Evolutionary conservation across 2,888 invertebrate genomes (phyloP), one percentile per base, ranked within the genome.

Genomic region (Oligia strigilis): DNA sequence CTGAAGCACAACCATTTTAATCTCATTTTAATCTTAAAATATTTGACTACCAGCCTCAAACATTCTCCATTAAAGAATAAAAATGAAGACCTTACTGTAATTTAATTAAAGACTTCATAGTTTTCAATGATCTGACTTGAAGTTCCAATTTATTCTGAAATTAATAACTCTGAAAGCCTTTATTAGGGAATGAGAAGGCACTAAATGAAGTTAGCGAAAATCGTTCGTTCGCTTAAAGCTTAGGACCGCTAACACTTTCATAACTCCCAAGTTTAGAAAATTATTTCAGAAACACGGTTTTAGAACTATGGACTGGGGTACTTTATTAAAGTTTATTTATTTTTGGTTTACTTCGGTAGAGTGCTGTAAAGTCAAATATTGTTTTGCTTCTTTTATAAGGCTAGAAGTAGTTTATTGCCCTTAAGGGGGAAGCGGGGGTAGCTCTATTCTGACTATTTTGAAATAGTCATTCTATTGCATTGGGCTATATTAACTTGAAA

Each of bases 151-250:
- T 79, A 80, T 80, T 77, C 49, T 66, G 46, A 82, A 80, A 89
- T 80, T 83, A 78, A 83, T 84, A 79, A 86, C 73, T 84, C 77
- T 79, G 8, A 62, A 85, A 86, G 80, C 80, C 62, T 70, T 82
- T 87, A 86, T 85, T 89, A 79, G 66, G 64, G 72, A 55, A 81
- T 80, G 76, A 88, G 85, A 77, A 71, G 72, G 74, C 69, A 78
- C 74, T 80, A 77, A 87, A 78, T 70, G 65, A 77, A 83, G 72
- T 77, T 66, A 23, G 43, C 64, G 55, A 81, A 76, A 83, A 81
- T 83, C 72, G 78, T 58, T 78, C 65, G 52, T 65, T 65, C 66
- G 65, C 69, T 75, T 70, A 86, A 80, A 78, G 69, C 55, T 85
- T 60, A 67, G 49, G 23, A 71, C 70, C 70, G 43, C 75, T 29